Conservation (phyloP, 2,888 invertebrate genomes). For the Masnerella sp. region DNA sequence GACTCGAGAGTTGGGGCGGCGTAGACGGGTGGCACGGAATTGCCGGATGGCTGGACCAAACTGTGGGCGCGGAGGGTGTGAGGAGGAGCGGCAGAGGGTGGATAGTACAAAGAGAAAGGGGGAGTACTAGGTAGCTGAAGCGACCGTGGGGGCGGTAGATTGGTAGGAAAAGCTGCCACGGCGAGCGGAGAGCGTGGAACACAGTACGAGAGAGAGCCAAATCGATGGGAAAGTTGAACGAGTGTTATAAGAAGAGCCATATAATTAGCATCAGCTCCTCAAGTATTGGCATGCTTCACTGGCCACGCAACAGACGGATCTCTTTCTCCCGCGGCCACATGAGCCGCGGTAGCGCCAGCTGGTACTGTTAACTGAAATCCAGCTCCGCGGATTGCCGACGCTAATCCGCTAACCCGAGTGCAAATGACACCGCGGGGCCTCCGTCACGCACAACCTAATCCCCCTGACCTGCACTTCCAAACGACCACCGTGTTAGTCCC, state of each 20-base stretch:
- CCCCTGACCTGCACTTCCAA: slow-evolving; percentile 18
- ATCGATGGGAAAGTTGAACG: slow-evolving; percentile 61
- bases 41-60: too few species aligned
- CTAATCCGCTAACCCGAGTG: slow-evolving; percentile 22
- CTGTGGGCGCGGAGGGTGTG: slow-evolving; percentile 52
- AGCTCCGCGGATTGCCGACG: slow-evolving; percentile 18
- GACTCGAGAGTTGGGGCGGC: too few species aligned
- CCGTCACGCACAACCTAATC: slow-evolving; percentile 37
- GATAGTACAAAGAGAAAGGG: slow-evolving; percentile 57
- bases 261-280: slow-evolving; percentile 68
- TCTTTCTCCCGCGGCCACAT: slow-evolving; percentile 24
- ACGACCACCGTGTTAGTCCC: slow-evolving; percentile 17
- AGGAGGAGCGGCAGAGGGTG: slow-evolving; percentile 57
- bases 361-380: slow-evolving; percentile 41
- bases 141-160: slow-evolving; percentile 65
- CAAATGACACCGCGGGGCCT: slow-evolving; percentile 34
- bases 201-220: slow-evolving; percentile 61
- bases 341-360: slow-evolving; percentile 27
- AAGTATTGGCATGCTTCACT: slow-evolving; percentile 61
- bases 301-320: slow-evolving; percentile 60
- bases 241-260: slow-evolving; percentile 65
- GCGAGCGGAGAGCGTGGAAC: slow-evolving; percentile 58
- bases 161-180: slow-evolving; percentile 61
- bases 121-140: slow-evolving; percentile 58
- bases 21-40: too few species aligned